Evolutionary conservation across 2,888 invertebrate species (phyloP).

Genomic region (Nycteola revayana): DNA sequence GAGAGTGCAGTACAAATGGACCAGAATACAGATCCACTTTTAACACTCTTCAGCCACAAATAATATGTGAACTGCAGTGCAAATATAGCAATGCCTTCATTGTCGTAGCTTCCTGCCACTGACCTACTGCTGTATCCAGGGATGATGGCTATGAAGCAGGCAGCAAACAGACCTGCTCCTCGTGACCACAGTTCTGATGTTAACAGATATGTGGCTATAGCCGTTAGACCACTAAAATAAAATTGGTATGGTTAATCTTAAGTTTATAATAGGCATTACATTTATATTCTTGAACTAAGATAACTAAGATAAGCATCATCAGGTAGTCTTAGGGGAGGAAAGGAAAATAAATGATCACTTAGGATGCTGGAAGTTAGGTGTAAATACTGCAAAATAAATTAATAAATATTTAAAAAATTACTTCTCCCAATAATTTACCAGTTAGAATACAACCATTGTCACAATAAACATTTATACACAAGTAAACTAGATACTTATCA

Average conservation of each 20-base stretch:
- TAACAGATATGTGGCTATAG: constrained; percentile 97
- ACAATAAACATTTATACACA: no score
- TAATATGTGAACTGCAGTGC: constrained; percentile 99
- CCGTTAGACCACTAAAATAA: constrained; percentile 94
- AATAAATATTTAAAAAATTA: no score
- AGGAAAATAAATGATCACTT: no score
- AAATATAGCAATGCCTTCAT: constrained; percentile 99
- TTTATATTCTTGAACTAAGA: no score
- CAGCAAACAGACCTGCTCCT: constrained; percentile 98
- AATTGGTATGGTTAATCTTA: no score
- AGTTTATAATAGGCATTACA: no score
- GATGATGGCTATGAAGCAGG: constrained; percentile 99
- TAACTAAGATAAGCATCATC: no score
- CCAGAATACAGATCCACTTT: constrained; percentile 99
- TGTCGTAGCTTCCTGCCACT: constrained; percentile 99
- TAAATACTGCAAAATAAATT: no score
- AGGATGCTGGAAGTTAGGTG: no score
- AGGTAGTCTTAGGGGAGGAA: no score
- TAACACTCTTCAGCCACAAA: constrained; percentile 98
- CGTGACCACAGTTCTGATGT: constrained; percentile 99
- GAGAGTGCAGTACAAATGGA: constrained; percentile 95
- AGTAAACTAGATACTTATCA: constrained; percentile 6
- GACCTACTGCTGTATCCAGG: constrained; percentile 99
- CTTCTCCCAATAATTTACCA: no score
- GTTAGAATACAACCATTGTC: no score